Base-by-base conservation (phyloP, 1,140 invertebrate genomes). In the Cyclargus thomasi region DNA sequence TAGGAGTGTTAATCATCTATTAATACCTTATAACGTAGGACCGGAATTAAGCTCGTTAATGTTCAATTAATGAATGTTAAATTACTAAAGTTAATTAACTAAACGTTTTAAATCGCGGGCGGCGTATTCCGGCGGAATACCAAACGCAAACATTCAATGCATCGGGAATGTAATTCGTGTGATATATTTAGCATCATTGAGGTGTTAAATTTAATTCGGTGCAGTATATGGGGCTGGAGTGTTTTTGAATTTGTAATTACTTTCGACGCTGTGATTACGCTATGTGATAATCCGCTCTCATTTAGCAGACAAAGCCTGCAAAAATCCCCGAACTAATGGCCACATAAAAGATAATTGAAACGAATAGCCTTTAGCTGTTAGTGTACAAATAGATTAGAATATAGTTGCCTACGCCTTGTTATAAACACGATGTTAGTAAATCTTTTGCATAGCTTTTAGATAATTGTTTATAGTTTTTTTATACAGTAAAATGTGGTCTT, bases 21-120 rank as follows among this genome's bases (percentile, higher is more conserved):
- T 16, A 39, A 39, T 39, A 39, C 11, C 36, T 8, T 11, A 47
- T 47, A 47, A 47, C 14, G 14, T 47, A 4, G 29, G 29, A 29
- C 29, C 29, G 5, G 29, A 29, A 29, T 29, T 29, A 29, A 29
- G 29, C 29, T 29, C 29, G 5, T 29, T 47, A 14, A 47, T 47
- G 39, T 47, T 14, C 3, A 47, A 47, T 47, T 47, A 47, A 47
- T 47, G 11, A 11, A 16, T 47, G 39, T 47, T 47, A 47, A 47
- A 47, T 47, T 47, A 47, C 39, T 47, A 16, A 47, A 47, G 39
- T 47, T 47, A 47, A 47, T 47, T 47, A 47, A 47, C 39, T 47
- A 47, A 47, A 47, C 39, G 11, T 47, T 47, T 47, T 47, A 47
- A 47, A 47, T 47, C 39, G 39, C 39, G 29, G 5, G 29, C 39